Percentiles rank a stretch among this genome's conserved stretches.
These are phyloP conservation scores for Polyergus mexicanus DNA, from an alignment of 1,140 invertebrate species.

Conservation along the genomic window DNA sequence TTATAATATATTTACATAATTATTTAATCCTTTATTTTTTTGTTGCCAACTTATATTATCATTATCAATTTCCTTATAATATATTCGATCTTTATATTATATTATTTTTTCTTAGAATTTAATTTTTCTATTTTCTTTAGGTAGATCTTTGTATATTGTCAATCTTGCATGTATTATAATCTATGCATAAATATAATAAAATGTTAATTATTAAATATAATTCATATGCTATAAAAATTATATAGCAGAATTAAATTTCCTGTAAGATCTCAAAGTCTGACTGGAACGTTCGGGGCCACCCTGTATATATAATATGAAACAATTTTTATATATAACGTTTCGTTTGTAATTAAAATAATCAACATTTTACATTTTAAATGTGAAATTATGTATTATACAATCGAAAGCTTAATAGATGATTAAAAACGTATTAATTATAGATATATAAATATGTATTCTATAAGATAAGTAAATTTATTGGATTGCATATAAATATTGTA, in stretches of 20 bases:
- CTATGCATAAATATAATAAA: background rate
- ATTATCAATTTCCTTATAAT: slow-evolving; percentile 9
- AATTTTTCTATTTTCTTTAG: background rate
- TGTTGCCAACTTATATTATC: background rate
- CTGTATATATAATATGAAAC: background rate
- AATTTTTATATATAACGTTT: no score
- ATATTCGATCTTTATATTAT: background rate
- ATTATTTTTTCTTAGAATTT: no score
- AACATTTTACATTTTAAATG: background rate
- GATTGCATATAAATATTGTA: background rate
- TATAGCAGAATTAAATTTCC: no score
- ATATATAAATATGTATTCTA: background rate
- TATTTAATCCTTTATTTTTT: background rate
- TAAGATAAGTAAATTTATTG: slow-evolving; percentile 23
- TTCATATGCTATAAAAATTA: slow-evolving; percentile 4
- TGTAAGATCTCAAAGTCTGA: no score
- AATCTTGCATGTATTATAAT: background rate
- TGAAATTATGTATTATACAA: background rate
- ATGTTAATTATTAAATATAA: slow-evolving; percentile 11
- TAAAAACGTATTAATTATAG: background rate
- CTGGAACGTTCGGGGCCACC: no score
- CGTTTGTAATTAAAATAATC: background rate
- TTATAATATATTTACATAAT: slow-evolving; percentile 11
- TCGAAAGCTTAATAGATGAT: background rate
- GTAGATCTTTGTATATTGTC: no score